phyloP scores from a whole-genome alignment of 2,888 invertebrate species.

The Seira sanloemensis region DNA sequence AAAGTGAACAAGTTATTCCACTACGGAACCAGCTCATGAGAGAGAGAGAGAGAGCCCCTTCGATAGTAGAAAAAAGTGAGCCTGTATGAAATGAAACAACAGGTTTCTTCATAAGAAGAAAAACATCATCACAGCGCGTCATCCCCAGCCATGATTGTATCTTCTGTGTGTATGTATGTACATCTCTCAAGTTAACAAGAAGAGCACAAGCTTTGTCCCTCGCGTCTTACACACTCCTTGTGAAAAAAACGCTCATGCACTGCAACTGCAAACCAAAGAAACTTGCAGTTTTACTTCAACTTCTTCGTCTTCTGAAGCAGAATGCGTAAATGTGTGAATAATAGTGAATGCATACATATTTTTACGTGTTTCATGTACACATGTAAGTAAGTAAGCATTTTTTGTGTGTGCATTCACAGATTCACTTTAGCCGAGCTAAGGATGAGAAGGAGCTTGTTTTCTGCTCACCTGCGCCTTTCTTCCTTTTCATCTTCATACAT shows the following conservation, averaged over 20 bases:
- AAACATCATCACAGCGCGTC: conserved; percentile 8
- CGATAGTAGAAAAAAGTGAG: conserved; percentile 25
- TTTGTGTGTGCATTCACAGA: background rate
- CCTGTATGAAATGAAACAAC: conserved; percentile 39
- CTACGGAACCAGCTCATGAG: conserved; percentile 53
- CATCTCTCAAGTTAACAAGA: conserved; percentile 15
- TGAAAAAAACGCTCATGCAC: too few relatives aligned
- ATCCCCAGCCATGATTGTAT: conserved; percentile 3
- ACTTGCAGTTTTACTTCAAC: background rate
- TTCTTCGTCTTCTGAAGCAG: too few relatives aligned
- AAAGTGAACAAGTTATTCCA: conserved; percentile 61
- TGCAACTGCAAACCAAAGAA: too few relatives aligned
- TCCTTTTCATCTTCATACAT: conserved; percentile 7
- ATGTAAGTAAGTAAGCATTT: background rate
- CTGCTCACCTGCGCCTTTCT: too few relatives aligned
- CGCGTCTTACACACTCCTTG: background rate
- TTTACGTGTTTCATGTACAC: background rate
- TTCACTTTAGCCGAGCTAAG: too few relatives aligned
- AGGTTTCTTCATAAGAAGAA: conserved; percentile 42
- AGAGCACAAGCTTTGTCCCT: conserved; percentile 8
- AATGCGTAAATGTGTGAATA: too few relatives aligned
- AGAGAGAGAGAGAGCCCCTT: background rate
- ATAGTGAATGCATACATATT: conserved; percentile 3
- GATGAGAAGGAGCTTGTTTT: too few relatives aligned
- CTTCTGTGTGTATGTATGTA: background rate